phyloP scores from a whole-genome alignment of 2,797 vertebrate genomes.

The Poeciliopsis turneri region DNA sequence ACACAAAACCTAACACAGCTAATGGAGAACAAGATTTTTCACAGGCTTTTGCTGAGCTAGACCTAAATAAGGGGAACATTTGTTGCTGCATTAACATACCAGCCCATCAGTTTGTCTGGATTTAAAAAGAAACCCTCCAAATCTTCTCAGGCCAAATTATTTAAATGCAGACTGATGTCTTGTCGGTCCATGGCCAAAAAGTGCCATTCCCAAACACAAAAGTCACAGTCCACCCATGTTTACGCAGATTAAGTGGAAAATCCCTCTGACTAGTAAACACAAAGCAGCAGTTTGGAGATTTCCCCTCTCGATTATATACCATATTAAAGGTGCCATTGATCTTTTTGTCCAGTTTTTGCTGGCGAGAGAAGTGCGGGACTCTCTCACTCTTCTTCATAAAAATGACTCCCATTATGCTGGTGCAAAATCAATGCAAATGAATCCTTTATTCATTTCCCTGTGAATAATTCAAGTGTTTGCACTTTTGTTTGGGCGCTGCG shows the following conservation, averaged over 20 bases:
- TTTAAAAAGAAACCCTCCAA: constrained; percentile 68
- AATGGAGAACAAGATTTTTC: constrained; percentile 75
- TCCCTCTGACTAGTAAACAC: constrained; percentile 76
- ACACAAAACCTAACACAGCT: constrained; percentile 66
- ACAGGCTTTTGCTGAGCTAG: constrained; percentile 69
- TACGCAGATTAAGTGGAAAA: constrained; percentile 74
- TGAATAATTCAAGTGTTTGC: constrained; percentile 81
- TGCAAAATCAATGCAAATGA: constrained; percentile 86
- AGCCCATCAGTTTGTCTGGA: constrained; percentile 70
- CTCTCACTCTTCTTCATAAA: constrained; percentile 64
- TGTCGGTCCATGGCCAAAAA: constrained; percentile 66
- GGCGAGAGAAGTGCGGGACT: constrained; percentile 68
- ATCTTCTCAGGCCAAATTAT: constrained; percentile 72
- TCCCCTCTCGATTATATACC: constrained; percentile 68
- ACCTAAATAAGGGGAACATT: constrained; percentile 70
- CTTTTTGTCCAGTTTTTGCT: constrained; percentile 76
- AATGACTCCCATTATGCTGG: constrained; percentile 77
- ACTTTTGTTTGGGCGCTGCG: constrained; percentile 79
- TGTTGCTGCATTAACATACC: constrained; percentile 67
- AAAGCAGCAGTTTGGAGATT: constrained; percentile 74
- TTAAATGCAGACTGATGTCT: constrained; percentile 72
- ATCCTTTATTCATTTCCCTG: constrained; percentile 84
- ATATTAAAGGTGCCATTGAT: constrained; percentile 77
- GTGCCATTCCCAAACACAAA: constrained; percentile 64
- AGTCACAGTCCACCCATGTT: constrained; percentile 59